phyloP scores from a whole-genome alignment of 2,888 invertebrate species.

The Pollenia amentaria region DNA sequence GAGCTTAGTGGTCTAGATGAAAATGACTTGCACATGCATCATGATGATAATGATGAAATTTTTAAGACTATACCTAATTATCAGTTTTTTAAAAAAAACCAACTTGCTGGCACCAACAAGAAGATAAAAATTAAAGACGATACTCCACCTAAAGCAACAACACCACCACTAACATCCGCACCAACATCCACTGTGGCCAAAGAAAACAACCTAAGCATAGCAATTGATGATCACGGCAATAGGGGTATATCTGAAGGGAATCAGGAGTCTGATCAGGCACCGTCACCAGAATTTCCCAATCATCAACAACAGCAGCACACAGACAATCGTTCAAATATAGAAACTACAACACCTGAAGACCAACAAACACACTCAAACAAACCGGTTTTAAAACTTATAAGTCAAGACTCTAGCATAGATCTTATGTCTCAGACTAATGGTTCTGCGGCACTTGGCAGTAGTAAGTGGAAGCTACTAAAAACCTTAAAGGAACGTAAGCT shows the following conservation, averaged over 20 bases:
- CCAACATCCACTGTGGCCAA: background rate
- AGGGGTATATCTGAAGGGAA: background rate
- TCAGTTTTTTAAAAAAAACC: slow-evolving; percentile 64
- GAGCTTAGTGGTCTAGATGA: slow-evolving; percentile 89
- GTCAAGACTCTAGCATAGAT: slow-evolving; percentile 83
- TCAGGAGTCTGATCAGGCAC: background rate
- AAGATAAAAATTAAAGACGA: slow-evolving; percentile 1
- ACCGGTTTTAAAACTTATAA: slow-evolving; percentile 65
- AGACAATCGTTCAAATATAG: background rate
- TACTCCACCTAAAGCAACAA: background rate
- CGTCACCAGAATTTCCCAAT: background rate
- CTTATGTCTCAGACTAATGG: slow-evolving; percentile 68
- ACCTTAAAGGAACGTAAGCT: slow-evolving; percentile 95
- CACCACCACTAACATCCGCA: background rate
- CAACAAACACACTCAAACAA: slow-evolving; percentile 5
- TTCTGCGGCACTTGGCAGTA: slow-evolving; percentile 88
- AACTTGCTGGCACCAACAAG: slow-evolving; percentile 7
- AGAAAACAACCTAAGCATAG: background rate
- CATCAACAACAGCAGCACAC: background rate
- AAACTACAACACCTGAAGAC: background rate
- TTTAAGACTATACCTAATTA: slow-evolving; percentile 65
- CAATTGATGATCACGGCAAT: background rate
- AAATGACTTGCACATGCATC: slow-evolving; percentile 80
- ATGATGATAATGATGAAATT: slow-evolving; percentile 53
- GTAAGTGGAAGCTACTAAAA: slow-evolving; percentile 96